These are phyloP conservation scores for Patella depressa DNA, from an alignment of 2,888 invertebrate species.

Conservation along the genomic window DNA sequence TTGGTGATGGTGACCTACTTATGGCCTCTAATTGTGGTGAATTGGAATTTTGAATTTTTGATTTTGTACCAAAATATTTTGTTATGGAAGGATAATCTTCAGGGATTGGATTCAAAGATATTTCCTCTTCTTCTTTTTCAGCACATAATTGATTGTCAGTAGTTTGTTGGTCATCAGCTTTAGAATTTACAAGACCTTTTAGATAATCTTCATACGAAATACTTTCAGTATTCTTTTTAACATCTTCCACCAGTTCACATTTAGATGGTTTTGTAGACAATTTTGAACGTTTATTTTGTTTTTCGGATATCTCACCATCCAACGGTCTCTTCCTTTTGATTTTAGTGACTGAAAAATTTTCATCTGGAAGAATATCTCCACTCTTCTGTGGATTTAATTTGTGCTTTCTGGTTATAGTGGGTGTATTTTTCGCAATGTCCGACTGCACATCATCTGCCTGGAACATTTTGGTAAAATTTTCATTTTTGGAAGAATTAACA, in stretches of 20 bases:
- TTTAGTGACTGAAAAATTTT: slow-evolving; percentile 10
- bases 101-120: slow-evolving; percentile 19
- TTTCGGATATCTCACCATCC: slow-evolving; percentile 10
- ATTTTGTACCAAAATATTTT: slow-evolving; percentile 28
- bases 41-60: not conserved
- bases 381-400: not conserved
- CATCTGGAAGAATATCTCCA: not conserved
- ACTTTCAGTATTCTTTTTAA: not conserved
- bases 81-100: slow-evolving; percentile 30
- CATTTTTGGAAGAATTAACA: not conserved
- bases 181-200: slow-evolving; percentile 14
- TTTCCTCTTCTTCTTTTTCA: not conserved
- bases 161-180: not conserved
- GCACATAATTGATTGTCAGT: not conserved
- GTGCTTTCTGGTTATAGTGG: too few relatives aligned
- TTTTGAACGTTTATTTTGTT: slow-evolving; percentile 15
- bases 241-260: slow-evolving; percentile 10
- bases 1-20: not conserved
- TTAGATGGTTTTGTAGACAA: not conserved
- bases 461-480: too few relatives aligned
- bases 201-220: slow-evolving; percentile 25
- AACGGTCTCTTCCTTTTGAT: slow-evolving; percentile 12
- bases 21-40: not conserved
- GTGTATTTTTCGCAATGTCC: too few relatives aligned
- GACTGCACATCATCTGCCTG: too few relatives aligned